These are phyloP conservation scores for Boulengeromyrus knoepffleri DNA, from an alignment of 2,113 vertebrate species.

Conservation along the genomic window DNA sequence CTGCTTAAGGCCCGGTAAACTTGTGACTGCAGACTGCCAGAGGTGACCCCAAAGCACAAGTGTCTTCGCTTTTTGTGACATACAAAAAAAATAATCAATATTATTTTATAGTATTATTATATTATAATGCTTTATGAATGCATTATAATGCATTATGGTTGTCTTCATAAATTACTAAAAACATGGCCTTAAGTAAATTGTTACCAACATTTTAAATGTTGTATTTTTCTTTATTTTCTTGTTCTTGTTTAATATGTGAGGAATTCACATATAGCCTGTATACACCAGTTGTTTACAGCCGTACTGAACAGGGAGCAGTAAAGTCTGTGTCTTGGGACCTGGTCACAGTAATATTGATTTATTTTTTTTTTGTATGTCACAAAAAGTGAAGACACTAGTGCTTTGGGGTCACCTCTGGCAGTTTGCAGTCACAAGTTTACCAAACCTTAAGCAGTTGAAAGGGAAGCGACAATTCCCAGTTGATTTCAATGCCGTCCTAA, in stretches of 20 bases:
- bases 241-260: neutral
- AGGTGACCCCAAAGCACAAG: slow-evolving; percentile 31
- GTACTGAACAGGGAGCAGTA: neutral
- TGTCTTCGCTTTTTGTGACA: slow-evolving; percentile 24
- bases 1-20: neutral
- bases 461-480: neutral
- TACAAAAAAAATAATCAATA: slow-evolving; percentile 18
- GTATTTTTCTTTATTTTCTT: neutral
- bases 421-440: slow-evolving; percentile 13
- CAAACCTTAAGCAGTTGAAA: neutral
- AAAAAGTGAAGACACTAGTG: slow-evolving; percentile 26
- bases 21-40: slow-evolving; percentile 15
- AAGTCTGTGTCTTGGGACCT: neutral
- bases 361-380: slow-evolving; percentile 12
- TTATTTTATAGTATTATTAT: neutral
- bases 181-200: too few species aligned
- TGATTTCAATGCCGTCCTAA: slow-evolving; percentile 7
- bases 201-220: neutral
- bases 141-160: too few species aligned
- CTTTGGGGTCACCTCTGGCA: slow-evolving; percentile 28
- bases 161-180: too few species aligned
- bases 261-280: neutral
- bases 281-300: neutral
- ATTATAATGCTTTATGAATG: too few species aligned
- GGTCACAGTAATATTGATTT: slow-evolving; percentile 25